phyloP scores from a whole-genome alignment of 2,797 vertebrate genomes.

The Hippopotamyrus pictus region DNA sequence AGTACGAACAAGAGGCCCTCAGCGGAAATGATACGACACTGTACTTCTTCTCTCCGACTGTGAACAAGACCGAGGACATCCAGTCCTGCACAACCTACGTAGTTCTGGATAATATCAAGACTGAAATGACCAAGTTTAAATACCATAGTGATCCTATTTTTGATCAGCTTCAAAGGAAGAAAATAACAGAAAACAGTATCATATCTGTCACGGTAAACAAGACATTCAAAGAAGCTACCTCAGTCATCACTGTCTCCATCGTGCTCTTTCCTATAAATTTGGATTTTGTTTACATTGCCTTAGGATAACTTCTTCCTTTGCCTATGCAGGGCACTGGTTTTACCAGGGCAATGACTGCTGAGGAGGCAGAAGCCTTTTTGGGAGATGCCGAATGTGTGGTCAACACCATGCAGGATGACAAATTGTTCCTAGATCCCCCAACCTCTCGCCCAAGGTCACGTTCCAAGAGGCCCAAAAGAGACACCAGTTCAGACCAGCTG shows the following conservation, averaged over 20 bases:
- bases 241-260: not conserved
- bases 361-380: constrained; percentile 86
- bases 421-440: constrained; percentile 85
- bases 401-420: constrained; percentile 85
- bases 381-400: constrained; percentile 80
- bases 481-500: constrained; percentile 77
- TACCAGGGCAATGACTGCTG: constrained; percentile 87
- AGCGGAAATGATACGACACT: constrained; percentile 73
- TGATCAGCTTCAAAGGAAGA: constrained; percentile 68
- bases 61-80: constrained; percentile 56
- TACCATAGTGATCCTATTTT: constrained; percentile 81
- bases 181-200: constrained; percentile 71
- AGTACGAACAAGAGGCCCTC: constrained; percentile 47
- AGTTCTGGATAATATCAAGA: constrained; percentile 71
- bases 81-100: constrained; percentile 66
- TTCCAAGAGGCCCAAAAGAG: constrained; percentile 77
- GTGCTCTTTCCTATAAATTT: not conserved
- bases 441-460: constrained; percentile 67
- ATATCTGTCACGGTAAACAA: constrained; percentile 63
- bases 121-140: constrained; percentile 67
- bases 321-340: constrained; percentile 78
- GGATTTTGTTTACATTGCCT: not conserved
- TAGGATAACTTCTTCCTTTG: not conserved
- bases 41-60: constrained; percentile 73
- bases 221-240: not conserved